Evolutionary conservation across 2,113 vertebrate species (phyloP).

Genomic region (Romanogobio albipinnatus): DNA sequence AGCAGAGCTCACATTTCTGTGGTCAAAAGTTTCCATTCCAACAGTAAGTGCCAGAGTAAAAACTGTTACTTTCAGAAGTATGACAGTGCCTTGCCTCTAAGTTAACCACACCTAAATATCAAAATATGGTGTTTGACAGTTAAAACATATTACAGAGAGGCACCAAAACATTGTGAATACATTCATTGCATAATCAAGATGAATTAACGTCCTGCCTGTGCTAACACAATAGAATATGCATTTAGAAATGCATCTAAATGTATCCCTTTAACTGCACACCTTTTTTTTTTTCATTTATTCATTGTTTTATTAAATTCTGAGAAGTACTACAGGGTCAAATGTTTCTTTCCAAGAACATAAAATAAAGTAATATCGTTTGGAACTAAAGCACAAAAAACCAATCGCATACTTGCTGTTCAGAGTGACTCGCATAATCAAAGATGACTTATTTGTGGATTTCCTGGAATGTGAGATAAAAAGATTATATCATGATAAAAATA

Average conservation of each 20-base stretch:
- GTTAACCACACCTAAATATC: not conserved
- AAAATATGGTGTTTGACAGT: not conserved
- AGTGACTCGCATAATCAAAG: not conserved
- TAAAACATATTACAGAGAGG: not conserved
- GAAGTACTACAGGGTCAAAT: not conserved
- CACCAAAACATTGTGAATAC: not conserved
- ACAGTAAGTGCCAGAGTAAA: not conserved
- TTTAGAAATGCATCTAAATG: not conserved
- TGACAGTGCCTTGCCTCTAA: not conserved
- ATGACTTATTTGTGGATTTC: not conserved
- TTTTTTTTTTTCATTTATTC: not conserved
- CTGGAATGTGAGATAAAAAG: not conserved
- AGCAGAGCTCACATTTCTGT: slow-evolving; percentile 8
- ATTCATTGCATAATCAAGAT: not conserved
- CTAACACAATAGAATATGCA: not conserved
- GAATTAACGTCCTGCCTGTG: not conserved
- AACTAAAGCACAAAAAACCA: not conserved
- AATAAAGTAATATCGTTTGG: not conserved
- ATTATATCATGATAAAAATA: not conserved
- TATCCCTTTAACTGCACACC: not conserved
- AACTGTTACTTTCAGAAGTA: slow-evolving; percentile 2
- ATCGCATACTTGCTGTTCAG: not conserved
- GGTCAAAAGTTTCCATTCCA: slow-evolving; percentile 12
- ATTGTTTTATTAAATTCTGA: not conserved
- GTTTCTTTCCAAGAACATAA: not conserved